Conservation (phyloP, 64 coral and sea anemone species). For the Montipora efflorescens region DNA sequence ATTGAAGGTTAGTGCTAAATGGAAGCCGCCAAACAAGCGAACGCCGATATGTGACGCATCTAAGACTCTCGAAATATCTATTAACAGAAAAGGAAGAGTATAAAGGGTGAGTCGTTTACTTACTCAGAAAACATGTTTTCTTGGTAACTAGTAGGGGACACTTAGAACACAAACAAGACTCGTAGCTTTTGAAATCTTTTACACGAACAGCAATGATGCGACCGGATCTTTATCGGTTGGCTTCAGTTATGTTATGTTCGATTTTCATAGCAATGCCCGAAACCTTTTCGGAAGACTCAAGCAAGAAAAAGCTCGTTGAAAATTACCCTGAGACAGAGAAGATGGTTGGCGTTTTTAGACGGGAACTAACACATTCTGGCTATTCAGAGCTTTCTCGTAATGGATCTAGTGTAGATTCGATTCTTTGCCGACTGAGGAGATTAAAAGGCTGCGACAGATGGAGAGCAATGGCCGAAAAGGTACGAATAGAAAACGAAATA, state of each 20-base stretch:
- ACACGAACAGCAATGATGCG: not conserved
- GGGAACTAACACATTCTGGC: not conserved
- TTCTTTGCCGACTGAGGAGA: not conserved
- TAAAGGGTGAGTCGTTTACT: not conserved
- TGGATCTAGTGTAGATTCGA: not conserved
- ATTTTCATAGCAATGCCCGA: not conserved
- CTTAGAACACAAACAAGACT: no score
- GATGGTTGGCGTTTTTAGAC: not conserved
- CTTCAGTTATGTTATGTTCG: not conserved
- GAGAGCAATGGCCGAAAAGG: not conserved
- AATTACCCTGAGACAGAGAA: not conserved
- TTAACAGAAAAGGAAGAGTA: not conserved
- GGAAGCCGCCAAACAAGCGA: no score
- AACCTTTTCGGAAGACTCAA: not conserved
- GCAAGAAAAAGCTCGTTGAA: not conserved
- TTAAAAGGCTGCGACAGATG: not conserved
- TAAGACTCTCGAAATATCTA: not conserved
- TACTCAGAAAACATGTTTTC: no score
- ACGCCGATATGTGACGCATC: not conserved
- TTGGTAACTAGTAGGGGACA: no score
- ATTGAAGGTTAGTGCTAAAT: no score
- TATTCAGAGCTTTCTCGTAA: not conserved
- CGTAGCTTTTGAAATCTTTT: not conserved
- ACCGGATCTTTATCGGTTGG: not conserved
- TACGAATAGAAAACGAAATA: not conserved